These are phyloP conservation scores for Saxicola maurus DNA, from an alignment of 2,797 vertebrate species.

Conservation along the genomic window DNA sequence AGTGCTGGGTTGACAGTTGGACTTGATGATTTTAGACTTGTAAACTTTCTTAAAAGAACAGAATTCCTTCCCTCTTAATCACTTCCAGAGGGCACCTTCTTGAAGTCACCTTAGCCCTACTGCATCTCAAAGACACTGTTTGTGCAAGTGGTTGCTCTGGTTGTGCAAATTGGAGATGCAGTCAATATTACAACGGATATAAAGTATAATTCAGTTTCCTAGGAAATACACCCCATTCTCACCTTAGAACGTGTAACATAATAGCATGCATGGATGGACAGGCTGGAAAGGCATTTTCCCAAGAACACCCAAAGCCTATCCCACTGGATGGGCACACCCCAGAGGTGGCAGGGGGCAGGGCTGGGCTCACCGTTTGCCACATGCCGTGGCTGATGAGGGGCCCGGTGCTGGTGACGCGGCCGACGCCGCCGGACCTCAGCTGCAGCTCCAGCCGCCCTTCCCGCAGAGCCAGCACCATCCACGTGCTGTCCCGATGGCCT, in stretches of 20 bases:
- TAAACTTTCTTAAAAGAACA: not conserved
- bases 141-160: not conserved
- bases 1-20: not conserved
- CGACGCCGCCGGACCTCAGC: constrained; percentile 83
- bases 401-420: constrained; percentile 91
- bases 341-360: not conserved
- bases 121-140: not conserved
- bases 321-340: not conserved
- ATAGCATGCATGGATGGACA: not conserved
- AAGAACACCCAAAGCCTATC: not conserved
- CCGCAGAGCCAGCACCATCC: constrained; percentile 90
- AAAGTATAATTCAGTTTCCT: not conserved
- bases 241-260: not conserved
- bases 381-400: constrained; percentile 86
- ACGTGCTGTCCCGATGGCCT: constrained; percentile 87
- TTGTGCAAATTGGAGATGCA: not conserved
- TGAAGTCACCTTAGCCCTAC: not conserved
- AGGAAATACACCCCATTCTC: not conserved
- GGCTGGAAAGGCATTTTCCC: not conserved
- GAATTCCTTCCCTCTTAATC: not conserved
- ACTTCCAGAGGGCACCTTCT: not conserved
- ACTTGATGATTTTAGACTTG: not conserved
- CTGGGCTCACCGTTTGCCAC: constrained; percentile 87
- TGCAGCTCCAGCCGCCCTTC: constrained; percentile 91
- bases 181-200: not conserved